Evolutionary conservation across 2,797 vertebrate species (phyloP), one percentile per base, ranked within the genome.

Genomic region (Erpetoichthys calabaricus): DNA sequence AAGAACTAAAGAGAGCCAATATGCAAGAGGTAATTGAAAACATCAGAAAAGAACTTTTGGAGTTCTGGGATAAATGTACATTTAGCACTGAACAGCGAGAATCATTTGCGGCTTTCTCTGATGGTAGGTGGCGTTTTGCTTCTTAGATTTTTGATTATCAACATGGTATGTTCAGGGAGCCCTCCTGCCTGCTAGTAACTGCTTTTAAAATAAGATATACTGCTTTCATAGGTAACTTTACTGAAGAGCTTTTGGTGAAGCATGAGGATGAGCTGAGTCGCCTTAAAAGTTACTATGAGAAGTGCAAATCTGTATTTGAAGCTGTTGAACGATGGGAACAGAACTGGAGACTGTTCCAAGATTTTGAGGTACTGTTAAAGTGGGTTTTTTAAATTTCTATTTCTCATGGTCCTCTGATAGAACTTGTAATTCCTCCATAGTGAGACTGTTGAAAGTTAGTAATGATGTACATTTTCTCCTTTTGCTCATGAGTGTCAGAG

Each of bases 11-110:
- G 65, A 76, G 58, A 51, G 60, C 63, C n/a, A 65, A 64, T 45
- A 55, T 83, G 44, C 73, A 78, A 63, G 66, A 72, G 43, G 71
- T 81, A 7, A 63, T 74, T 8, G 53, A 62, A 5, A 74, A 77
- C 60, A 68, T 76, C 44, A 62, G 81, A 42, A 57, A 75, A 49
- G 73, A 81, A 50, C 66, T 83, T 44, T 47, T 74, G 3, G 45
- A 51, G n/a, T 67, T 70, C 49, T 82, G 81, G 80, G 72, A 77
- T 42, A 77, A 76, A 60, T 82, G 79, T 62, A 68, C 69, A 63
- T 68, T 69, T 59, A 63, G 64, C 9, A 62, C 64, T 45, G 68
- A 75, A 57, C 74, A 76, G 59, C 75, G 66, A 60, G 67, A 73
- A 47, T 6, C 54, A 2, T 80, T 80, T 63, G 62, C 47, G 7